These are phyloP conservation scores for Mohoua ochrocephala DNA, from an alignment of 2,113 vertebrate genomes.

Conservation along the genomic window DNA sequence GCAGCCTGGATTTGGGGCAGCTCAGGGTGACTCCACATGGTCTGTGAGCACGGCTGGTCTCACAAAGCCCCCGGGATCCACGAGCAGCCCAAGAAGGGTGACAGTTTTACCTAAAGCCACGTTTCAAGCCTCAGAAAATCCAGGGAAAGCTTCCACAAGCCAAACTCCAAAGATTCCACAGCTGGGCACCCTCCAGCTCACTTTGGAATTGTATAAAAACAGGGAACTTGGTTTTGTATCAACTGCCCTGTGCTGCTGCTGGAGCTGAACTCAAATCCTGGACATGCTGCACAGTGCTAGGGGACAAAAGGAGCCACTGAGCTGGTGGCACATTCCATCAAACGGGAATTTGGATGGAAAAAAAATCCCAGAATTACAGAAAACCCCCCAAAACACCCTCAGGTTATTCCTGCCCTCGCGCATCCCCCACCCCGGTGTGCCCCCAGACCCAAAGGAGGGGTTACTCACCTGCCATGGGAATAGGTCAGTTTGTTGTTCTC, in stretches of 20 bases:
- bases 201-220: not conserved
- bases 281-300: not conserved
- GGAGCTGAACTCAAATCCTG: not conserved
- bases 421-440: not conserved
- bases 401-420: fast-evolving
- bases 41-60: not conserved
- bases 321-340: not conserved
- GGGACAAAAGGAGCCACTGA: fast-evolving
- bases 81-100: not conserved
- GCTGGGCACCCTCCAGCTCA: not conserved
- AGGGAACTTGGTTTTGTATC: not conserved
- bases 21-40: not conserved
- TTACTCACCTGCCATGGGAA: constrained; percentile 89
- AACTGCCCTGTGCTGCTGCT: not conserved
- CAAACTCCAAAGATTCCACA: not conserved
- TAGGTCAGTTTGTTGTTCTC: constrained; percentile 98
- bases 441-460: not conserved
- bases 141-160: not conserved
- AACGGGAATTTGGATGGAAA: fast-evolving
- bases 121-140: not conserved
- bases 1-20: not conserved
- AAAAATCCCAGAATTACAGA: fast-evolving
- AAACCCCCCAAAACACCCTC: not conserved
- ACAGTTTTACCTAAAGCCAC: not conserved
- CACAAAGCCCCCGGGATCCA: not conserved